A percentile compares a stretch with the other conserved stretches of the same genome.
Evolutionary conservation across 2,113 vertebrate genomes (phyloP).

Genomic region (Penelope pileata): DNA sequence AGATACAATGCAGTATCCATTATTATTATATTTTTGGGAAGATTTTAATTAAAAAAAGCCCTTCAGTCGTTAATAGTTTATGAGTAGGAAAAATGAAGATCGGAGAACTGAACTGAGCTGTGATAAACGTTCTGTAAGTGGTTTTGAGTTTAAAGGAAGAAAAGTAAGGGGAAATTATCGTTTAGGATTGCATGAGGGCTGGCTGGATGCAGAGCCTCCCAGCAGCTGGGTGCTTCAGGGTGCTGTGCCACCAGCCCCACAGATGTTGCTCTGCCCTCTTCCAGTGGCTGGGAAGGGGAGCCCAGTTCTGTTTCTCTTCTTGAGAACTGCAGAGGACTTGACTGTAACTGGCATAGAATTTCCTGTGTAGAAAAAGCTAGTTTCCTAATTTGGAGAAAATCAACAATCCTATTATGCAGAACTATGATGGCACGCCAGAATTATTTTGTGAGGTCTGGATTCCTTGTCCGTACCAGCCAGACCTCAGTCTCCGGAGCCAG

Average conservation of each 20-base stretch:
- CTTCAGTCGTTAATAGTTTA: not conserved
- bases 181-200: not conserved
- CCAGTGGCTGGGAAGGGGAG: not conserved
- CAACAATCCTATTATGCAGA: not conserved
- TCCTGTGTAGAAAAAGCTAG: not conserved
- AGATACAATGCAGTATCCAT: not conserved
- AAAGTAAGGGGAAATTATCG: not conserved
- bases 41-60: not conserved
- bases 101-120: not conserved
- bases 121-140: not conserved
- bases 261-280: not conserved
- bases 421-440: not conserved
- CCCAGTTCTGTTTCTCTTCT: not conserved
- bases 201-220: not conserved
- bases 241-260: not conserved
- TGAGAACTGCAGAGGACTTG: not conserved
- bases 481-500: accelerated
- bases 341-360: not conserved
- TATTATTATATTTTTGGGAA: not conserved
- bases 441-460: not conserved
- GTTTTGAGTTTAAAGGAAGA: not conserved
- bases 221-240: not conserved
- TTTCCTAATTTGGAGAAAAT: not conserved
- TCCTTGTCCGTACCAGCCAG: not conserved
- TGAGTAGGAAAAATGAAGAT: not conserved